Conservation (phyloP, 2,113 vertebrate species). For the Gambusia affinis region DNA sequence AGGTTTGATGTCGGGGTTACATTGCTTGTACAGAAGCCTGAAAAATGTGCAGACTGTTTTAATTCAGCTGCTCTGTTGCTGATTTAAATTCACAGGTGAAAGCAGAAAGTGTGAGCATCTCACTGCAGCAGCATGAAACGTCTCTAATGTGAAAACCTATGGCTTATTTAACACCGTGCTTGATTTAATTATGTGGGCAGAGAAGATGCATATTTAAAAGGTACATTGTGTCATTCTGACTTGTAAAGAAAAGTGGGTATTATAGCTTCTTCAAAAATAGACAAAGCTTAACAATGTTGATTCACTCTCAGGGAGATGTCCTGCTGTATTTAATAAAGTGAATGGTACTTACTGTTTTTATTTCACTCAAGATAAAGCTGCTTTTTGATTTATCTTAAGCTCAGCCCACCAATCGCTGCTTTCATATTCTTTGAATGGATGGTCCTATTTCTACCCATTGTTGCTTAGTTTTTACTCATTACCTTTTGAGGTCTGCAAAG, state of each 20-base stretch:
- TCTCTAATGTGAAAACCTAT: slow-evolving; percentile 64
- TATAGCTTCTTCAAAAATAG: not conserved
- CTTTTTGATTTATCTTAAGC: slow-evolving; percentile 51
- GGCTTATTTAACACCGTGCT: slow-evolving; percentile 67
- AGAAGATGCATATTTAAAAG: slow-evolving; percentile 46
- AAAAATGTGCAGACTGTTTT: slow-evolving; percentile 27
- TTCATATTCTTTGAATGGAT: slow-evolving; percentile 63
- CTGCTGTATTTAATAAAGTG: slow-evolving; percentile 4
- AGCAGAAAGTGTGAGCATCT: slow-evolving; percentile 55
- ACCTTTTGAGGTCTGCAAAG: slow-evolving; percentile 62
- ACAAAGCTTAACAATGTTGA: too few species aligned
- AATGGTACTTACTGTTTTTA: slow-evolving; percentile 26
- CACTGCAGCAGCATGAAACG: slow-evolving; percentile 54
- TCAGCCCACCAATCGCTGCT: slow-evolving; percentile 64
- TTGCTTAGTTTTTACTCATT: slow-evolving; percentile 56
- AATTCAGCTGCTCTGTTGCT: slow-evolving; percentile 46
- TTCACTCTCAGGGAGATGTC: not conserved
- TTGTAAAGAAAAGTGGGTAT: slow-evolving; percentile 25
- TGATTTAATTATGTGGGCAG: slow-evolving; percentile 62
- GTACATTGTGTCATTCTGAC: slow-evolving; percentile 23
- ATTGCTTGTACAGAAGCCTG: not conserved
- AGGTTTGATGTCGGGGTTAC: not conserved
- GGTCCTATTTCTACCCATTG: slow-evolving; percentile 51
- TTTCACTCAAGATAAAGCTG: slow-evolving; percentile 13
- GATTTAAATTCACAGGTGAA: slow-evolving; percentile 68